Evolutionary conservation across 2,113 vertebrate species (phyloP).

Genomic region (Stegastes partitus): DNA sequence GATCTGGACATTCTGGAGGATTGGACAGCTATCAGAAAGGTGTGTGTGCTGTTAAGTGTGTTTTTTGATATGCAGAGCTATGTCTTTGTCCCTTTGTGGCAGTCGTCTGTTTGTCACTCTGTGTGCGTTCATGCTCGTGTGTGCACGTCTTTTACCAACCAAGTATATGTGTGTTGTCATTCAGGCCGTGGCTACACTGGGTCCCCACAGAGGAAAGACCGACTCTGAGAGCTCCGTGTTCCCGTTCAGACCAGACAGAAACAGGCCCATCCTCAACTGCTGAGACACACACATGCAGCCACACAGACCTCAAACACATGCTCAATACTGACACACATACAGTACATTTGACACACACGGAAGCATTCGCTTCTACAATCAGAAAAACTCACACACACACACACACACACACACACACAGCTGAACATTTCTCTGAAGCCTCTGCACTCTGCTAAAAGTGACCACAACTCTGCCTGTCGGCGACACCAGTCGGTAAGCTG

Average conservation of each 20-base stretch:
- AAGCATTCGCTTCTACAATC: neutral
- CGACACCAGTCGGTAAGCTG: slow-evolving; percentile 47
- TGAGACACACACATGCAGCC: slow-evolving; percentile 37
- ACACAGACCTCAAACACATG: neutral
- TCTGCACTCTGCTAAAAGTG: slow-evolving; percentile 6
- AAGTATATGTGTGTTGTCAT: slow-evolving; percentile 24
- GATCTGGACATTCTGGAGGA: slow-evolving; percentile 97
- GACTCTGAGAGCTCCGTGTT: slow-evolving; percentile 80
- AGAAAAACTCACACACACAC: neutral
- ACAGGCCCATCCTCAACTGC: slow-evolving; percentile 77
- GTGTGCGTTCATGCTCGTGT: neutral
- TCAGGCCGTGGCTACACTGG: slow-evolving; percentile 94
- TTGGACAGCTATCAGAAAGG: slow-evolving; percentile 98
- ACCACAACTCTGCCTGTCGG: slow-evolving; percentile 2
- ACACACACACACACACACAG: neutral
- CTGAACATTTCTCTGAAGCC: slow-evolving; percentile 7
- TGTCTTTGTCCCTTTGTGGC: neutral
- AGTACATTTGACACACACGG: neutral
- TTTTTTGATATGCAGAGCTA: neutral
- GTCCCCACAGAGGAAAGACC: slow-evolving; percentile 91
- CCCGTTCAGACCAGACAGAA: slow-evolving; percentile 76
- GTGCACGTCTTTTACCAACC: neutral
- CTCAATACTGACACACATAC: neutral
- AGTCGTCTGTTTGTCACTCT: no score
- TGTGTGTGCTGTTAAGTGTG: slow-evolving; percentile 74